Evolutionary conservation across 2,888 invertebrate genomes (phyloP).

Genomic region (Gastracanthus pulcherrimus): DNA sequence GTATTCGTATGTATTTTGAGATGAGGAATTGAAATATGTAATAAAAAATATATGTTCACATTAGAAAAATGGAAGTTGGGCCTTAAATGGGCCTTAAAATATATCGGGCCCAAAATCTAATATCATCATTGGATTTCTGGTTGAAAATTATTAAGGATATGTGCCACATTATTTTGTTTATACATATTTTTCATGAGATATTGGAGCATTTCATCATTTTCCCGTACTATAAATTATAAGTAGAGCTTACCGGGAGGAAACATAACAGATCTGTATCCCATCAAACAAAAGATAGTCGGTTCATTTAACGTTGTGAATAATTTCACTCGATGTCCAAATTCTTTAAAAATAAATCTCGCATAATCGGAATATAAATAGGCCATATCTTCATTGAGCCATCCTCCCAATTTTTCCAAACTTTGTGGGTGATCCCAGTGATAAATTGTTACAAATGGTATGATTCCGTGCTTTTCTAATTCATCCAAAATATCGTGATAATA

Average conservation of each 20-base stretch:
- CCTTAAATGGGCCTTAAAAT: too few relatives aligned
- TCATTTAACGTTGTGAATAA: conserved; percentile 90
- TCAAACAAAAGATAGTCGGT: conserved; percentile 80
- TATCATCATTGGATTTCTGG: too few relatives aligned
- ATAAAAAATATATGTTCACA: too few relatives aligned
- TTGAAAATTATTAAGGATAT: too few relatives aligned
- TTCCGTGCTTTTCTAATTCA: conserved; percentile 79
- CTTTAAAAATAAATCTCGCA: conserved; percentile 79
- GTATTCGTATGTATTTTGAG: too few relatives aligned
- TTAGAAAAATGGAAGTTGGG: too few relatives aligned
- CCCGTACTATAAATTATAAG: conserved; percentile 48
- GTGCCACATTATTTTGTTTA: too few relatives aligned
- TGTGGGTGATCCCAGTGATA: conserved; percentile 85
- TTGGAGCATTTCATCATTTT: conserved; percentile 24
- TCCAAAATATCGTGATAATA: conserved; percentile 83
- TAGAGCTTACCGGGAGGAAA: conserved; percentile 52
- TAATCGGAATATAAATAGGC: conserved; percentile 82
- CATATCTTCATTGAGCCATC: conserved; percentile 82
- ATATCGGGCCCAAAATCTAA: too few relatives aligned
- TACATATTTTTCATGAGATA: neutral
- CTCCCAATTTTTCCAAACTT: conserved; percentile 80
- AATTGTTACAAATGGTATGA: conserved; percentile 82
- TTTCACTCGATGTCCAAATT: conserved; percentile 82
- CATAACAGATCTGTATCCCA: conserved; percentile 77
- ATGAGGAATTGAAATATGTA: too few relatives aligned